Conservation (phyloP, 2,888 invertebrate genomes). For the Syritta pipiens region DNA sequence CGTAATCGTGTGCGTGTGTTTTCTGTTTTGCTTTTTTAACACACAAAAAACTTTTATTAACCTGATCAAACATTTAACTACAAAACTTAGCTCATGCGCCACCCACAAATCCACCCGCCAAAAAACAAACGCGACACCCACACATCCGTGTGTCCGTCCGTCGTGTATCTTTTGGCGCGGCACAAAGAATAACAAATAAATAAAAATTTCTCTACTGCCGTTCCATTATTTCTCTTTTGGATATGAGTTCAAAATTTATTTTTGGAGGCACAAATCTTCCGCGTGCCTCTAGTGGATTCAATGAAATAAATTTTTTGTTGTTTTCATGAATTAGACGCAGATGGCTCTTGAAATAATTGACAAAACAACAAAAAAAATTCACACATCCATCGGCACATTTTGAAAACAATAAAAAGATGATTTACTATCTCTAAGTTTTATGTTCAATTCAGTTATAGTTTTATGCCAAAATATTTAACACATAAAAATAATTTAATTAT, state of each 20-base stretch:
- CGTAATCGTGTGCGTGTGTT: constrained; percentile 26
- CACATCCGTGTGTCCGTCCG: constrained; percentile 3
- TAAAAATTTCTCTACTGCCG: constrained; percentile 37
- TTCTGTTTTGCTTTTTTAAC: constrained; percentile 27
- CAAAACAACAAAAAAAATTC: too few species aligned
- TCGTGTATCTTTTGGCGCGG: background rate
- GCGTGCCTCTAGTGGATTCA: constrained; percentile 1
- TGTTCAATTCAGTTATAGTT: constrained; percentile 39
- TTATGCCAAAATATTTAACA: constrained; percentile 48
- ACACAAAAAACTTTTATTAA: too few species aligned
- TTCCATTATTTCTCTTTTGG: constrained; percentile 33
- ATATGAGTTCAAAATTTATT: constrained; percentile 50
- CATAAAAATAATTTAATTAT: constrained; percentile 2
- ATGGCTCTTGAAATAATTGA: too few species aligned
- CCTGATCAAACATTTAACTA: constrained; percentile 18
- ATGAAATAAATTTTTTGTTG: background rate
- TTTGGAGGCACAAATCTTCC: constrained; percentile 38
- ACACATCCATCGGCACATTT: background rate
- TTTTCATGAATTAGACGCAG: constrained; percentile 12
- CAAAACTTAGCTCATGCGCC: background rate
- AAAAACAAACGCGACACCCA: too few species aligned
- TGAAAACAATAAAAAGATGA: background rate
- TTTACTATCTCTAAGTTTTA: too few species aligned
- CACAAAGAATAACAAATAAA: constrained; percentile 46
- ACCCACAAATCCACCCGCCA: constrained; percentile 32